Base-by-base conservation (phyloP, 1,140 invertebrate species). In the Hormaphis cornu region DNA sequence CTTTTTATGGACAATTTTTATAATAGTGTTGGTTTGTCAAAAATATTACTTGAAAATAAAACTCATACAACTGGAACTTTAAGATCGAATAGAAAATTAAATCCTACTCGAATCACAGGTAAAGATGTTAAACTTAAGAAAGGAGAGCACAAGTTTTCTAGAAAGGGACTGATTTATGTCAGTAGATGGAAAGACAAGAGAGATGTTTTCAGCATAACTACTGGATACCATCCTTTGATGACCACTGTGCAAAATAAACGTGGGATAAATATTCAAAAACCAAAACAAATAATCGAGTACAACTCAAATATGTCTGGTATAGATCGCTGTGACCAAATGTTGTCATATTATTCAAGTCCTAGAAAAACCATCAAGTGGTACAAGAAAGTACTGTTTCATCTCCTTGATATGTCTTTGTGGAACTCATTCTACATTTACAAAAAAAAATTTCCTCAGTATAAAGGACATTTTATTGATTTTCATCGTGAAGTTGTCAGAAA, bases 51-150 rank as follows among this genome's bases (percentile, higher is more conserved):
- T 46, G 20, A 46, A 7, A 18, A 22, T 9, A 46, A 46, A 46
- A 46, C 44, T 9, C 44, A 78, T 63, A 46, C 44, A 18, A 46
- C 44, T 18, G 18, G 44, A 5, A 46, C 44, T 20, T 20, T 46
- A 18, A 46, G 44, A 46, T 18, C 16, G 10, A 46, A 46, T 46
- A 22, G 44, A 22, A 69, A 78, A 61, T 20, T 20, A 72, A 74
- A 73, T 72, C 80, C 72, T 70, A 80, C 69, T 66, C 74, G 37
- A 76, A 75, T 61, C 74, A 81, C 72, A 82, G 78, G 3, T 77
- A 82, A 77, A 73, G 78, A n/a, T 72, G 78, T 71, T 79, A 80
- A 63, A 82, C 79, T 80, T 69, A 77, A 78, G 72, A 73, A 70
- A 73, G 76, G 77, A 20, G 75, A 80, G 71, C 69, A 72, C 18